Conservation (phyloP, 2,888 invertebrate species). For the Eucriotettix oculatus region DNA sequence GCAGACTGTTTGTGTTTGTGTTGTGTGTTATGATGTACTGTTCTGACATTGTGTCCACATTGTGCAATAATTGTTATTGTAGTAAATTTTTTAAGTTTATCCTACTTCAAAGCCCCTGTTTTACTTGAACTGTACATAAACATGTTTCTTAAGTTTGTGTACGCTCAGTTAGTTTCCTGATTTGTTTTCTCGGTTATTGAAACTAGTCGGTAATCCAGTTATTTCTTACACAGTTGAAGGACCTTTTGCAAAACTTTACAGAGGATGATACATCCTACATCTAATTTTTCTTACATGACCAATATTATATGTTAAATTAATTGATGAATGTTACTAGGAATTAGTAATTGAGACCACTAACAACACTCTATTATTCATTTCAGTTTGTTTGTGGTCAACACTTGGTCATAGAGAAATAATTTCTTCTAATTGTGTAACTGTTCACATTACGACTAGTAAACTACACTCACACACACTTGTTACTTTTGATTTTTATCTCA, state of each 20-base stretch:
- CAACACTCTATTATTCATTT: background rate
- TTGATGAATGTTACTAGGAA: background rate
- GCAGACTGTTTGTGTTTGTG: too few relatives aligned
- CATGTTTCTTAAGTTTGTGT: background rate
- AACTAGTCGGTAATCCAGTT: background rate
- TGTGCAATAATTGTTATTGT: background rate
- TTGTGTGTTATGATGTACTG: too few relatives aligned
- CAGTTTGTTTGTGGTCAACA: background rate
- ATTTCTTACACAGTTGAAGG: background rate
- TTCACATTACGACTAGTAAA: background rate
- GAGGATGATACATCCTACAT: background rate
- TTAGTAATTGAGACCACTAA: background rate
- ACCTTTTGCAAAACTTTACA: background rate
- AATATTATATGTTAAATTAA: background rate
- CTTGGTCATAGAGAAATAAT: background rate
- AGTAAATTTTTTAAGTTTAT: background rate
- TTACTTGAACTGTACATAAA: background rate
- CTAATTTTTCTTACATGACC: background rate
- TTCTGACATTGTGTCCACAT: too few relatives aligned
- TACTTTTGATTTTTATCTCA: slow-evolving; percentile 3
- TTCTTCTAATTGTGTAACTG: background rate
- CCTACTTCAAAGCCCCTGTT: background rate
- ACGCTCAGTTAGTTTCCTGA: background rate
- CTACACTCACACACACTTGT: background rate
- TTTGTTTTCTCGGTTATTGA: background rate